phyloP scores from a whole-genome alignment of 2,888 invertebrate genomes.

The Bruchidius siliquastri region DNA sequence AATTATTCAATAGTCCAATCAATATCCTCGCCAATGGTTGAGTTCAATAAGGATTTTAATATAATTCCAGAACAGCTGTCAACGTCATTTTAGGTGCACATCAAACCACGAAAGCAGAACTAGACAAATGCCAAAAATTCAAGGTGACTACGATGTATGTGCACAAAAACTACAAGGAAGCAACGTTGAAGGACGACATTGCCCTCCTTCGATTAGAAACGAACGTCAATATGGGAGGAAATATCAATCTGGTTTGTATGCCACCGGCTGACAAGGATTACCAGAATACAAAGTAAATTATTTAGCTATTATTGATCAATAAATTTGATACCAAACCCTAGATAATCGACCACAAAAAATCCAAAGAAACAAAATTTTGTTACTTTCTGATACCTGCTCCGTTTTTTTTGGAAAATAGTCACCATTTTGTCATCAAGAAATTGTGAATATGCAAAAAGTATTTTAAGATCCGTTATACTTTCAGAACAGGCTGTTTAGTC shows the following conservation, averaged over 20 bases:
- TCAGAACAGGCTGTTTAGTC: constrained; percentile 20
- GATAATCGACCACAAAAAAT: no score
- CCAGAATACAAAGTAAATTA: neutral
- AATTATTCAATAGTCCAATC: no score
- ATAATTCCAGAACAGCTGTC: constrained; percentile 4
- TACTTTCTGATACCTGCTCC: no score
- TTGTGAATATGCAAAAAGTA: no score
- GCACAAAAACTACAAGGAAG: constrained; percentile 63
- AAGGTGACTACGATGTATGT: constrained; percentile 19
- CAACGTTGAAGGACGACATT: constrained; percentile 73
- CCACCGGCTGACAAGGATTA: constrained; percentile 39
- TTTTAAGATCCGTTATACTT: no score
- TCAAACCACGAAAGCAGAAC: constrained; percentile 11
- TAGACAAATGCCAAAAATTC: constrained; percentile 15
- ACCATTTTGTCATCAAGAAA: no score
- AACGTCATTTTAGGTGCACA: constrained; percentile 13
- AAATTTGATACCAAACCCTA: no score
- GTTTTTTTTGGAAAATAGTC: no score
- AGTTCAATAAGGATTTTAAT: neutral
- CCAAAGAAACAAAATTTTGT: no score
- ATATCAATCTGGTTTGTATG: constrained; percentile 60
- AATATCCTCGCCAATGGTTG: no score
- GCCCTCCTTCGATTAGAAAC: constrained; percentile 66
- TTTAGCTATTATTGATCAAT: neutral
- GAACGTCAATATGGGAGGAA: constrained; percentile 52